Evolutionary conservation across 2,888 invertebrate genomes (phyloP), one percentile per base, ranked within the genome.

Genomic region (Tetrapedia diversipes): DNA sequence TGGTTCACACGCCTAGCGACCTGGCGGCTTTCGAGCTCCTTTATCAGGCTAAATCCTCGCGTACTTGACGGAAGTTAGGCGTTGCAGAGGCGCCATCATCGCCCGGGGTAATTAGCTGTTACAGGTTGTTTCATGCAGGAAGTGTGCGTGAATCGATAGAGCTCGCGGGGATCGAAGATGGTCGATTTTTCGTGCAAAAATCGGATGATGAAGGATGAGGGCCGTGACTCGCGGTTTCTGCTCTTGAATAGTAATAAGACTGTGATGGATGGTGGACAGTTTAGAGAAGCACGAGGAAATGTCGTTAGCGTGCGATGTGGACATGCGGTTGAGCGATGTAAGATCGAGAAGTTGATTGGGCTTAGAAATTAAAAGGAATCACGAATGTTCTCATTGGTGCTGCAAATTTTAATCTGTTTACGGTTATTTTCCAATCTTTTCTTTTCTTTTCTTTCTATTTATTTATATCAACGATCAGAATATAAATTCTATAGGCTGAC

Each of bases 1-100:
- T 45, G 29, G 43, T 56, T 65, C 65, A n/a, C 63, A 56, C 56
- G 34, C 45, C 56, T 34, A 24, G 29, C 7, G 57, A 59, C 59
- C 59, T 19, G 27, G 10, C n/a, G 34, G 27, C 6, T 11, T 10
- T 8, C 39, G 27, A 14, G n/a, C 37, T 37, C 14, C 49, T 63
- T 29, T 32, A 41, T 53, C 39, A 14, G 39, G 27, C 39, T 19
- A 27, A 37, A 56, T 39, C 64, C 29, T 51, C 51, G 37, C 41
- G 41, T 4, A 10, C 41, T 24, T 41, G 39, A n/a, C 41, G 27
- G 41, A 41, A 39, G 41, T 41, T n/a, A 27, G 6, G 41, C 24
- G 41, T 27, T 16, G 27, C n/a, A 27, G 29, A 43, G 43, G 29
- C 22, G 14, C 6, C 43, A 32, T 7, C 39, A 45, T 34, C 37